Evolutionary conservation across 2,888 invertebrate species (phyloP), one percentile per base, ranked within the genome.

Genomic region (Dryocosmus kuriphilus): DNA sequence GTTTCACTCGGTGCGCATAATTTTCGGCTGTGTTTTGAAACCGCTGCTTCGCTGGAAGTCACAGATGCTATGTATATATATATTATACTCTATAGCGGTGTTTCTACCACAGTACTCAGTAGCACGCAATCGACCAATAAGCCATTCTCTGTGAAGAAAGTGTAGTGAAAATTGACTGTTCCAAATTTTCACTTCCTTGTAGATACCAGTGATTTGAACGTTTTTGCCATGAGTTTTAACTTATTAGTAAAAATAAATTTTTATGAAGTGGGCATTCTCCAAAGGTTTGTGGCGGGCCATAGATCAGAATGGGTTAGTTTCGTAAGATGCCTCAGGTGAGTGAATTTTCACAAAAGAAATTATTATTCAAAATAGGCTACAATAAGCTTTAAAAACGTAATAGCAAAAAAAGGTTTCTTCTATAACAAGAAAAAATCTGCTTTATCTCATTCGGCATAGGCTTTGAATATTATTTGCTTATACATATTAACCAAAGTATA

Each of bases 271-370:
- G 82, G 79, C 67, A 65, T 89, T 51, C 76, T 88, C 62, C 86
- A 83, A 76, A 85, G 85, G 75, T 71, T 83, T 55, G 75, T 79
- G 8, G 75, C 79, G 6, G 85, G 85, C 38, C 80, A 74, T 27
- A 78, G 82, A 35, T 81, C 82, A 46, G 85, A 86, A 83, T 88
- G 88, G 88, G 79, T 87, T 78, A 82, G 83, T 57, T 77, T 89
- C 41, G 81, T 84, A 73, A 88, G 89, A 84, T 88, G 88, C 79
- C 84, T 90, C 82, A 90, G 91, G 89, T 91, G 83, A 85, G 88
- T 87, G 75, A 77, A 19, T 76, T 46, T 32, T 9, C n/a, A 22
- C 27, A 6, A 46, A 16, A 60, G 24, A 55, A 32, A 32, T 19
- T 32, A 4, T n/a, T 35, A 0, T 62, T 62, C 22, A 27, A 27